A percentile compares a stretch with the other conserved stretches of the same genome.
These are phyloP conservation scores for Gallinago stenura DNA, from an alignment of 2,797 vertebrate species.

Conservation along the genomic window DNA sequence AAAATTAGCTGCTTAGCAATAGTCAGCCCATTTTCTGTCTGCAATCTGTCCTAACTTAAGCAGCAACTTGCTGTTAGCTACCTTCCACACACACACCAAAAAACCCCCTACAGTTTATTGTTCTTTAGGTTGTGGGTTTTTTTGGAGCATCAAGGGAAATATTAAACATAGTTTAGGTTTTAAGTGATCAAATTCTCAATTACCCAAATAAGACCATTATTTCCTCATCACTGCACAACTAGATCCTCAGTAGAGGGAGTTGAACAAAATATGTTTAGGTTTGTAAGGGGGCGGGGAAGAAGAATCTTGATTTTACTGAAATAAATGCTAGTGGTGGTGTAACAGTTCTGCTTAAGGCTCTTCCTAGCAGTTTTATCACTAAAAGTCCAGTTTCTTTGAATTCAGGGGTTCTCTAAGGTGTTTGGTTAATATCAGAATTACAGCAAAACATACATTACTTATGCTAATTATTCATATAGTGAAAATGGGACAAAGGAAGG, in stretches of 20 bases:
- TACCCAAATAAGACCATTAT: neutral
- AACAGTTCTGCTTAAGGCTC: neutral
- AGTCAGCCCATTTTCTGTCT: neutral
- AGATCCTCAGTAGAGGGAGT: rapidly evolving
- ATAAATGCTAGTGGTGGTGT: neutral
- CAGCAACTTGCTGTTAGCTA: neutral
- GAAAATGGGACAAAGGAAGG: neutral
- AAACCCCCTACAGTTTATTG: neutral
- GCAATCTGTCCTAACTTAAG: neutral
- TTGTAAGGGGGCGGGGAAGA: neutral
- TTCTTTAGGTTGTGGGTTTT: neutral
- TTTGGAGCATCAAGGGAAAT: neutral
- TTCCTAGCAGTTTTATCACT: neutral
- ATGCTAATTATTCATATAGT: neutral
- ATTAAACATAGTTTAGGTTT: neutral
- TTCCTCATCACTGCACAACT: neutral
- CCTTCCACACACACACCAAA: neutral
- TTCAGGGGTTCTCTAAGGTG: neutral
- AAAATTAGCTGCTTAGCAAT: neutral
- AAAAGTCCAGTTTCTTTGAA: neutral
- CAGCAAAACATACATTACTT: neutral
- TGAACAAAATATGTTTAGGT: neutral
- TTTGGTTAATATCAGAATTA: neutral
- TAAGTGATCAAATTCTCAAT: neutral
- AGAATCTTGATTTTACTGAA: neutral